Conservation (phyloP, 1,140 invertebrate species). For the Caenorhabditis elegans region DNA sequence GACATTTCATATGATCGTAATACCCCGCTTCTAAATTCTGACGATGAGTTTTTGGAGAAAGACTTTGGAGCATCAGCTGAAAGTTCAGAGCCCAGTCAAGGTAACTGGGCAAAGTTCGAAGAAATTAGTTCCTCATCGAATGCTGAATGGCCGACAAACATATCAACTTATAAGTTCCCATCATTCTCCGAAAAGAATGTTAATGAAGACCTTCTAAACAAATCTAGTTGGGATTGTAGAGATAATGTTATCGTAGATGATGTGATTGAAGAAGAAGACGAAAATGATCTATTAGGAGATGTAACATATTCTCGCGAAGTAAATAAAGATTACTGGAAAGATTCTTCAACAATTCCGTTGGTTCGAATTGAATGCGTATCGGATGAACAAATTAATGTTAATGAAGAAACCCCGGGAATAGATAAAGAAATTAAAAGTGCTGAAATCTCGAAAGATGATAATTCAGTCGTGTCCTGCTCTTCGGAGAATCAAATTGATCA, state of each 20-base stretch:
- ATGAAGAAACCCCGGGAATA: too few species aligned
- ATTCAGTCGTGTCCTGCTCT: too few species aligned
- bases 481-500: too few species aligned
- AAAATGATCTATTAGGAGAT: neutral
- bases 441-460: neutral
- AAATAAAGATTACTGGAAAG: neutral
- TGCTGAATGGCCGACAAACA: neutral
- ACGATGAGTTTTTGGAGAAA: conserved; percentile 16
- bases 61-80: neutral
- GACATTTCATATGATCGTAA: neutral
- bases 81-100: neutral
- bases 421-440: too few species aligned
- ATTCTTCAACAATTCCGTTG: neutral
- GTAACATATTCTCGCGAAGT: neutral
- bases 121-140: neutral
- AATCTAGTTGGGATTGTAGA: neutral
- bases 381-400: neutral
- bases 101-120: neutral
- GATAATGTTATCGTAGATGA: neutral
- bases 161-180: neutral
- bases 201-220: neutral
- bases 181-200: neutral
- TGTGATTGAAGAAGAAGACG: neutral
- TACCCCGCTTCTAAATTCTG: neutral
- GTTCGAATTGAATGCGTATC: neutral